These are phyloP conservation scores for Leptinotarsa texana DNA, from an alignment of 1,140 invertebrate genomes.

Conservation along the genomic window DNA sequence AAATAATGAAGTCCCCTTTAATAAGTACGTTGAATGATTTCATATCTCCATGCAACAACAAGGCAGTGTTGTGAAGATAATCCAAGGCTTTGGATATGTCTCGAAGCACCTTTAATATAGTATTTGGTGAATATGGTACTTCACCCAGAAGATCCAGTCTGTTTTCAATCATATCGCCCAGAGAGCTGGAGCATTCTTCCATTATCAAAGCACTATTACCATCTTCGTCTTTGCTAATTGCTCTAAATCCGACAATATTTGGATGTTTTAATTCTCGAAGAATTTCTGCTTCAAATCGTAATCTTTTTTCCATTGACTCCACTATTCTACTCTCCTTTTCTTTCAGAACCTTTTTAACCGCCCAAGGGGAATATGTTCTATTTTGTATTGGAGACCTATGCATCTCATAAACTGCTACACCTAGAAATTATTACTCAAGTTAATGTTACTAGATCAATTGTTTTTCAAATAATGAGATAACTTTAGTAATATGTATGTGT, in stretches of 20 bases:
- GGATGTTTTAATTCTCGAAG: slow-evolving; percentile 75
- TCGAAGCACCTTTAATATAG: slow-evolving; percentile 67
- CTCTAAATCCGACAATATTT: slow-evolving; percentile 82
- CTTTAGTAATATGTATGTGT: too few species aligned
- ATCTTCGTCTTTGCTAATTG: slow-evolving; percentile 64
- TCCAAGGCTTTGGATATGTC: slow-evolving; percentile 74
- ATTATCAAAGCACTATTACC: slow-evolving; percentile 71
- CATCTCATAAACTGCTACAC: slow-evolving; percentile 76
- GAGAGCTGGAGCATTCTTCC: slow-evolving; percentile 68
- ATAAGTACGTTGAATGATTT: slow-evolving; percentile 83
- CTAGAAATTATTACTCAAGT: slow-evolving; percentile 54
- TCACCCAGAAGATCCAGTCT: slow-evolving; percentile 60
- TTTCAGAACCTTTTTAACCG: slow-evolving; percentile 72
- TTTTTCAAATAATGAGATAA: not conserved
- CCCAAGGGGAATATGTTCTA: slow-evolving; percentile 76
- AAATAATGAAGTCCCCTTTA: slow-evolving; percentile 71
- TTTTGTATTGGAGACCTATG: slow-evolving; percentile 70
- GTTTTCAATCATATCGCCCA: slow-evolving; percentile 75
- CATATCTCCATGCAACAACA: slow-evolving; percentile 80
- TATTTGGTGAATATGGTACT: slow-evolving; percentile 64
- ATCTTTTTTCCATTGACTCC: slow-evolving; percentile 58
- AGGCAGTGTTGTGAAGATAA: slow-evolving; percentile 75
- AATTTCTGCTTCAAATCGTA: slow-evolving; percentile 73
- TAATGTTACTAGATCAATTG: slow-evolving; percentile 8
- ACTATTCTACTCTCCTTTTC: slow-evolving; percentile 48